phyloP scores from a whole-genome alignment of 2,797 vertebrate species.

The Hafferia zeledoni region DNA sequence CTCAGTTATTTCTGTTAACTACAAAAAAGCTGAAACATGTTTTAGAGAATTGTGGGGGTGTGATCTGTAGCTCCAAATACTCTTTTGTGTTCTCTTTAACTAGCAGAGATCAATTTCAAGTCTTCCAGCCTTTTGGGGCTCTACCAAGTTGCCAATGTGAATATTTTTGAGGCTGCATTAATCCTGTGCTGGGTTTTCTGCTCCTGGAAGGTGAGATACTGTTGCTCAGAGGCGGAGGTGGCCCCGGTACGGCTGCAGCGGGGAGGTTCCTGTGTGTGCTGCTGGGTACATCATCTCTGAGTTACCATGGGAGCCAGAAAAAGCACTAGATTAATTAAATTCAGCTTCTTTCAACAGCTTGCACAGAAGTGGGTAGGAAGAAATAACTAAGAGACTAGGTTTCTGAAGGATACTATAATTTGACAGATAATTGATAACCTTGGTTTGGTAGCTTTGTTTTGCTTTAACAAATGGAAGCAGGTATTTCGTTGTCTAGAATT shows the following conservation, averaged over 20 bases:
- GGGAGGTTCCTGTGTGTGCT: not conserved
- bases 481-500: not conserved
- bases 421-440: slow-evolving; percentile 57
- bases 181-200: not conserved
- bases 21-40: not conserved
- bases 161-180: not conserved
- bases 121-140: not conserved
- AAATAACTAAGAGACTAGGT: not conserved
- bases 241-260: not conserved
- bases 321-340: slow-evolving; percentile 24
- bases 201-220: not conserved
- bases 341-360: slow-evolving; percentile 27
- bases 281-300: not conserved
- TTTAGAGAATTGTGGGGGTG: not conserved
- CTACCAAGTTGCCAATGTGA: not conserved
- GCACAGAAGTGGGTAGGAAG: not conserved
- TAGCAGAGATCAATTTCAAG: not conserved
- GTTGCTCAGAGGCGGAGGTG: not conserved
- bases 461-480: not conserved
- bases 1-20: not conserved
- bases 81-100: not conserved
- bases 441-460: slow-evolving; percentile 21
- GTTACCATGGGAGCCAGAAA: not conserved
- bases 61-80: not conserved
- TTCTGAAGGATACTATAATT: slow-evolving; percentile 21